Percentiles rank a stretch among this genome's conserved stretches.
These are phyloP conservation scores for Deilephila porcellus DNA, from an alignment of 2,888 invertebrate genomes.

Conservation along the genomic window DNA sequence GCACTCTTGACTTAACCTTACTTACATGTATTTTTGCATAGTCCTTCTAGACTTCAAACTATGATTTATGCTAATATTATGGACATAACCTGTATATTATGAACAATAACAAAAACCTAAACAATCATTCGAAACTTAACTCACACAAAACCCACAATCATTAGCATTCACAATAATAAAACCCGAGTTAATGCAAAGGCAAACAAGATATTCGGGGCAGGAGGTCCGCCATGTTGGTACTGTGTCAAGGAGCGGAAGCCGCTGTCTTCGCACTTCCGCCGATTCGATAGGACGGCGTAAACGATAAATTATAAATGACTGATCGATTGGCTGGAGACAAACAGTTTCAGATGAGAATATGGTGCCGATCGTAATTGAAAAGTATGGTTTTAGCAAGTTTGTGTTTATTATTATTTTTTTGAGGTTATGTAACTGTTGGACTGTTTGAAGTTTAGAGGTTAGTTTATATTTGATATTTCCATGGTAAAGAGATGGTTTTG, in stretches of 20 bases:
- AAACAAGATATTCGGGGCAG: slow-evolving; percentile 16
- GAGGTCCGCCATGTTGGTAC: not conserved
- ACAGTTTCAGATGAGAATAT: slow-evolving; percentile 21
- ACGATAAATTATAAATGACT: slow-evolving; percentile 25
- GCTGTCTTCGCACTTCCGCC: not conserved
- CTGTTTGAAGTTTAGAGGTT: not conserved
- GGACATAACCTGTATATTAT: too few relatives aligned
- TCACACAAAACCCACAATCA: not conserved
- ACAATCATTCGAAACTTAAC: too few relatives aligned
- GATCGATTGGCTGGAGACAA: slow-evolving; percentile 22
- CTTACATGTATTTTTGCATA: too few relatives aligned
- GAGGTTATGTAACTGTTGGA: not conserved
- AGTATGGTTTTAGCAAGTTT: not conserved
- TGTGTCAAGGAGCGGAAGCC: not conserved
- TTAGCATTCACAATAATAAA: slow-evolving; percentile 1
- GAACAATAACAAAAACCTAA: not conserved
- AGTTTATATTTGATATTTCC: too few relatives aligned
- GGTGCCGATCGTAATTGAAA: slow-evolving; percentile 16
- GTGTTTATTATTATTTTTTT: not conserved
- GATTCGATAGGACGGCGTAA: not conserved
- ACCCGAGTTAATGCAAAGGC: slow-evolving; percentile 12
- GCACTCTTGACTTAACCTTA: too few relatives aligned
- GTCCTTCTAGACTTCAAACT: too few relatives aligned
- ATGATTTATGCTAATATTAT: too few relatives aligned
- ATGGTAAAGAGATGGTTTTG: too few relatives aligned